Conservation (phyloP, 2,888 invertebrate genomes). For the Stenotaenia linearis region DNA sequence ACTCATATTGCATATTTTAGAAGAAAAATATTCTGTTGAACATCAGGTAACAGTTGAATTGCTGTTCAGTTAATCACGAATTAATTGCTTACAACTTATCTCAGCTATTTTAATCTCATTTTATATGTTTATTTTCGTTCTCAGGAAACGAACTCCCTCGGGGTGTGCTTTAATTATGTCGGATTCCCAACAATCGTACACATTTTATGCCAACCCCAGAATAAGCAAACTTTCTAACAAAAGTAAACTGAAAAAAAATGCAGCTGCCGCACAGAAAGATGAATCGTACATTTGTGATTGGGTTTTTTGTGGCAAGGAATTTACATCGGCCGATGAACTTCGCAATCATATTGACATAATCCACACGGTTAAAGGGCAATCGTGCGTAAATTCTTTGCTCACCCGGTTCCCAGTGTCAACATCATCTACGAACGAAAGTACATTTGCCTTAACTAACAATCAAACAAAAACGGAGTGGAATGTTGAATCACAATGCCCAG, state of each 20-base stretch:
- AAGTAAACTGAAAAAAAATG: background rate
- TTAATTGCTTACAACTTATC: too few species aligned
- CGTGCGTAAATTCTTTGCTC: background rate
- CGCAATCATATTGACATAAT: background rate
- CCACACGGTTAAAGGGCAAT: background rate
- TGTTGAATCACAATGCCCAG: background rate
- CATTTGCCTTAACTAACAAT: background rate
- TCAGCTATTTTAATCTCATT: too few species aligned
- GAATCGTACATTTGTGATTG: background rate
- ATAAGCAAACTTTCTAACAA: background rate
- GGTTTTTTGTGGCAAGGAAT: slow-evolving; percentile 3
- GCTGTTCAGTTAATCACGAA: too few species aligned
- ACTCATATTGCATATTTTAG: too few species aligned
- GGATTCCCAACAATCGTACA: background rate
- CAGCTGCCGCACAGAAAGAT: background rate
- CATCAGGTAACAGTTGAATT: too few species aligned
- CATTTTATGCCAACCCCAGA: background rate
- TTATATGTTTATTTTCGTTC: too few species aligned
- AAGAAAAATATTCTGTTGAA: too few species aligned
- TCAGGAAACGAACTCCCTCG: too few species aligned
- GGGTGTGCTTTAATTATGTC: background rate
- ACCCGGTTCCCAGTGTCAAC: background rate
- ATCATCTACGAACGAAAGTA: background rate
- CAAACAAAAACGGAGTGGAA: background rate
- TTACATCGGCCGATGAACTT: background rate